Evolutionary conservation across 64 coral and sea anemone species (phyloP).

Genomic region (Montipora efflorescens): DNA sequence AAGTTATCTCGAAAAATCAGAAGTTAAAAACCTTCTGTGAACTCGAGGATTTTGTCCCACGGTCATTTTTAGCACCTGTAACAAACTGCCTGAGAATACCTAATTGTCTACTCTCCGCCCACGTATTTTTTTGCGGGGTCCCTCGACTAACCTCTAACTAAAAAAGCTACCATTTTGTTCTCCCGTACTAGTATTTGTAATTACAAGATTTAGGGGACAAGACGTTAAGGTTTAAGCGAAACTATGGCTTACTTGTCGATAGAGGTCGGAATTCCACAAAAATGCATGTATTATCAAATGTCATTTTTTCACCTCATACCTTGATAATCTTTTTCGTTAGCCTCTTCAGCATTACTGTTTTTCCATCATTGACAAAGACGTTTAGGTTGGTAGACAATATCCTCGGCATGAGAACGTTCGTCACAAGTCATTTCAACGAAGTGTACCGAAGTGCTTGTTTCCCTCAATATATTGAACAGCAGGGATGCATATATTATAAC

Average conservation of each 20-base stretch:
- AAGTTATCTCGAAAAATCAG: background rate
- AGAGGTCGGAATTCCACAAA: background rate
- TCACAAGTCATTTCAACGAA: background rate
- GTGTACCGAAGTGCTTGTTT: background rate
- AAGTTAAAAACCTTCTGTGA: background rate
- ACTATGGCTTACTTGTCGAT: background rate
- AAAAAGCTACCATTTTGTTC: background rate
- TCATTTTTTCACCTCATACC: background rate
- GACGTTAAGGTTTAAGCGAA: too few relatives aligned
- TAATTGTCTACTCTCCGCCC: too few relatives aligned
- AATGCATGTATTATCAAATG: background rate
- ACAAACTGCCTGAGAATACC: background rate
- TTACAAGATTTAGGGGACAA: too few relatives aligned
- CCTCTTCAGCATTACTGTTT: conserved; percentile 5
- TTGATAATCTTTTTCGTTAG: background rate
- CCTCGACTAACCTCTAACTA: background rate
- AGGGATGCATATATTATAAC: background rate
- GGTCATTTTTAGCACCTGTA: background rate
- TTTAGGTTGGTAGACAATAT: background rate
- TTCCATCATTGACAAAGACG: background rate
- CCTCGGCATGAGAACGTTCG: background rate
- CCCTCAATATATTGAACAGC: background rate
- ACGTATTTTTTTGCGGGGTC: background rate
- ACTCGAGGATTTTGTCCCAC: background rate
- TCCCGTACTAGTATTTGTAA: too few relatives aligned